Base-by-base conservation (phyloP, 2,888 invertebrate species). In the Caenorhabditis sinica region DNA sequence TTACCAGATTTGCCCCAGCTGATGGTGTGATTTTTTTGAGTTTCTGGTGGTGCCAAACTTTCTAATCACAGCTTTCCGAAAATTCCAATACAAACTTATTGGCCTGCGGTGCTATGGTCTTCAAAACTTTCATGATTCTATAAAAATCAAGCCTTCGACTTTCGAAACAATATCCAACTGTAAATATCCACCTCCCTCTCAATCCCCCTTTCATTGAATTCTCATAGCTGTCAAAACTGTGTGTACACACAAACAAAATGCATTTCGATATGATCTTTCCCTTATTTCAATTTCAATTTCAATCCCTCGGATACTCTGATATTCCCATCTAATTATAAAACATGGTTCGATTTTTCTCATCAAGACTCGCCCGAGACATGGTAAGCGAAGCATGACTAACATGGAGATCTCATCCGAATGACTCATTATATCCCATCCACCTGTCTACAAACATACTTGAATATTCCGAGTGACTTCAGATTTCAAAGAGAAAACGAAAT, bases 301-400 rank as follows among this genome's bases (percentile, higher is more conserved):
- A 40, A 30, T 11, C n/a, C 17, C 25, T 33, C 13, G 33, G 30
- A 40, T 13, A 36, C 53, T 36, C 43, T 5, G 25, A 1, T 13
- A 33, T 60, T 49, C 58, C 20, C 9, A 6, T 49, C n/a, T 43
- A 2, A 25, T 25, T 6, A 1, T 6, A 28, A 56, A 56, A 40
- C 60, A 83, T 83, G 83, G 83, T 83, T 53, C 77, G 83, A 36
- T 83, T 83, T 61, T 83, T 83, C 69, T 83, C 83, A 13, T 83
- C 83, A 33, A 40, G 83, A 68, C 61, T 83, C 33, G 83, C 83
- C 43, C 33, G 83, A 36, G 83, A 83, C 33, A 68, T 79, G 77
- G 83, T 83, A 74, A 79, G 83, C 45, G 25, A 40, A 51, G 33
- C 51, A 23, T 68, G 51, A 51, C 51, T 68, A 68, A 68, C 51